phyloP scores from a whole-genome alignment of 2,113 vertebrate species.

The Machaerirhynchus nigripectus region DNA sequence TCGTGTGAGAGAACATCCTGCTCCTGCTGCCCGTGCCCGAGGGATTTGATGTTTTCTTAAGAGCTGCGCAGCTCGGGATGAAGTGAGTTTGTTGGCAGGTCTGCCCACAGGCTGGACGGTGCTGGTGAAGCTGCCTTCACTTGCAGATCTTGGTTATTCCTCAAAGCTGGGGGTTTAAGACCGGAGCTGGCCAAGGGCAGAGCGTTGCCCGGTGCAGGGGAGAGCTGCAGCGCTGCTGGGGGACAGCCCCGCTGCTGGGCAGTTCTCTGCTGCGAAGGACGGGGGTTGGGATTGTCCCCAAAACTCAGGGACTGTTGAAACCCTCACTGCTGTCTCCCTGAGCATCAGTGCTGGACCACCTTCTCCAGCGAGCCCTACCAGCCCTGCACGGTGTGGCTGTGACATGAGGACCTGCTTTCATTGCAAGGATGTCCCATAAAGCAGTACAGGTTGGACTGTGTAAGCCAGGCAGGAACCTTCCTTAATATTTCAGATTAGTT shows the following conservation, averaged over 20 bases:
- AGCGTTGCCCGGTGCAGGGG: fast-evolving
- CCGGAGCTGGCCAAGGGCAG: not conserved
- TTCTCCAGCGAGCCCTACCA: not conserved
- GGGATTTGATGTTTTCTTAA: not conserved
- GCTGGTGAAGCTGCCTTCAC: not conserved
- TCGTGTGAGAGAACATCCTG: not conserved
- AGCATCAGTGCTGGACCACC: not conserved
- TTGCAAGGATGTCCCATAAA: not conserved
- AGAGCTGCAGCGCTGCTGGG: not conserved
- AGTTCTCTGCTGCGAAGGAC: not conserved
- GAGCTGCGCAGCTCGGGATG: not conserved
- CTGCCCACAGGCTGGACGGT: not conserved
- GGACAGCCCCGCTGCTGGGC: not conserved
- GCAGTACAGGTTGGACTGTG: not conserved
- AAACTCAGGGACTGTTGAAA: not conserved
- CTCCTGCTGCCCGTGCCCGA: not conserved
- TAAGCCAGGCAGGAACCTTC: not conserved
- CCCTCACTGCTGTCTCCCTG: not conserved
- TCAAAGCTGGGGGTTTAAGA: not conserved
- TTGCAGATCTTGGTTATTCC: not conserved
- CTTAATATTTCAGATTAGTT: not conserved
- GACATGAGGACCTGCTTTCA: not conserved
- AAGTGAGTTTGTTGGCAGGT: not conserved
- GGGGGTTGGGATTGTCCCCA: not conserved
- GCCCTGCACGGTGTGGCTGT: not conserved